Percentiles rank a stretch among this genome's conserved stretches.
phyloP scores from a whole-genome alignment of 2,797 vertebrate genomes.

The Danio jaintianensis region DNA sequence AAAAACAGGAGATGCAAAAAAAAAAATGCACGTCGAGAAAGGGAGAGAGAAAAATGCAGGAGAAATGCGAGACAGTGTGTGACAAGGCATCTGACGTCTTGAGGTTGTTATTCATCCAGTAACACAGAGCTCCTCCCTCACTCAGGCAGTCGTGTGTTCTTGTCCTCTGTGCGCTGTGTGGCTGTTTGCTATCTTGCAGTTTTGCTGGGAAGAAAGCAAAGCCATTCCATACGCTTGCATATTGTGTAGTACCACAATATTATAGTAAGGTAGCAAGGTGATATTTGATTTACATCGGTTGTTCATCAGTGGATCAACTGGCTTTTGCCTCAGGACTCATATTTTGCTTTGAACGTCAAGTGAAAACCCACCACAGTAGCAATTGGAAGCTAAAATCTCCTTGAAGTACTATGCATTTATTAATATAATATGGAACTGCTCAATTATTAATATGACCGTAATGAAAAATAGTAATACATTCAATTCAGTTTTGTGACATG shows the following conservation, averaged over 20 bases:
- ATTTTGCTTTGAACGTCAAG: not conserved
- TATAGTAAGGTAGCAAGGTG: not conserved
- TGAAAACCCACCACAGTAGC: not conserved
- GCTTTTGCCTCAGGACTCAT: not conserved
- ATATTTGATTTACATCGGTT: not conserved
- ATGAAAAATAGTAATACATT: not conserved
- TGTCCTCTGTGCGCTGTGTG: slow-evolving; percentile 45
- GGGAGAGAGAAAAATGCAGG: slow-evolving; percentile 62
- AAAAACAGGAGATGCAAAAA: slow-evolving; percentile 61
- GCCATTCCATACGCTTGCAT: not conserved
- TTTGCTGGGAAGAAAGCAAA: slow-evolving; percentile 43
- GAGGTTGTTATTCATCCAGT: slow-evolving; percentile 60
- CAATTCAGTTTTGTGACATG: not conserved
- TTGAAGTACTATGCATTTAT: not conserved
- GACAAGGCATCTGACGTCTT: slow-evolving; percentile 56
- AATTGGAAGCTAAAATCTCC: not conserved
- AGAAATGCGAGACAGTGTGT: slow-evolving; percentile 59
- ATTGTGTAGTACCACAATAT: not conserved
- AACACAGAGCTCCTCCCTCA: slow-evolving; percentile 48
- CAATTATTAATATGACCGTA: not conserved
- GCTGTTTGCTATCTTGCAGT: slow-evolving; percentile 55
- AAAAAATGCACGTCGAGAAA: slow-evolving; percentile 62
- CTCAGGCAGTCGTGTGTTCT: slow-evolving; percentile 45
- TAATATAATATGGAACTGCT: not conserved
- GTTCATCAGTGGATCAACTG: not conserved